A percentile compares a stretch with the other conserved stretches of the same genome.
phyloP scores from a whole-genome alignment of 2,888 invertebrate species.

The Pyrocoelia pectoralis region DNA sequence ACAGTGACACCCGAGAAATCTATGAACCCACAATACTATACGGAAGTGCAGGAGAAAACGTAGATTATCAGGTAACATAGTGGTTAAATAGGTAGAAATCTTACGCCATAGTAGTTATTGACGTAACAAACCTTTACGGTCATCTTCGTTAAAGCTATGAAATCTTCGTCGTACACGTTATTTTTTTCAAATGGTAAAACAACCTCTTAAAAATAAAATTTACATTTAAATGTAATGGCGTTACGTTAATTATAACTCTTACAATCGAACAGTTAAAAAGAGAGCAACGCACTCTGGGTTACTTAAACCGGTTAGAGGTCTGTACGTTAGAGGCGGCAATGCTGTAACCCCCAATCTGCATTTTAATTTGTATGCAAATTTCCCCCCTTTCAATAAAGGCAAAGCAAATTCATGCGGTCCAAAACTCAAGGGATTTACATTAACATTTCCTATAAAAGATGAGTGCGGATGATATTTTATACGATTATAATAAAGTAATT shows the following conservation, averaged over 20 bases:
- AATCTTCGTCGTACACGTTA: too few relatives aligned
- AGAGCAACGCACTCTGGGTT: conserved; percentile 29
- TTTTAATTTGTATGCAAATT: conserved; percentile 38
- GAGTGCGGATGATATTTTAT: conserved; percentile 28
- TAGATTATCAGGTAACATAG: too few relatives aligned
- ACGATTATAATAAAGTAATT: conserved; percentile 20
- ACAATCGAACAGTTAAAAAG: neutral
- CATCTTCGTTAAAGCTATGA: too few relatives aligned
- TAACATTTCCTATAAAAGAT: conserved; percentile 35
- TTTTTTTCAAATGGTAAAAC: too few relatives aligned
- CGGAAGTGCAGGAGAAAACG: too few relatives aligned
- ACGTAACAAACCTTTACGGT: too few relatives aligned
- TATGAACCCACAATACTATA: too few relatives aligned
- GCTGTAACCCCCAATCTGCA: conserved; percentile 39
- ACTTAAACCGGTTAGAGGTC: conserved; percentile 34
- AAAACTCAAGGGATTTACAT: conserved; percentile 35
- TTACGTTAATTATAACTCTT: neutral
- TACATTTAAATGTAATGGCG: neutral
- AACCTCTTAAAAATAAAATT: too few relatives aligned
- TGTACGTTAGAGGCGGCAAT: conserved; percentile 37
- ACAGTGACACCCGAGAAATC: too few relatives aligned
- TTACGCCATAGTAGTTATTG: too few relatives aligned
- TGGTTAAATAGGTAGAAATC: too few relatives aligned
- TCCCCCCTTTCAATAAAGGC: conserved; percentile 34
- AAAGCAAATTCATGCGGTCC: conserved; percentile 36